Evolutionary conservation across 2,113 vertebrate species (phyloP).

Genomic region (Polyodon spathula): DNA sequence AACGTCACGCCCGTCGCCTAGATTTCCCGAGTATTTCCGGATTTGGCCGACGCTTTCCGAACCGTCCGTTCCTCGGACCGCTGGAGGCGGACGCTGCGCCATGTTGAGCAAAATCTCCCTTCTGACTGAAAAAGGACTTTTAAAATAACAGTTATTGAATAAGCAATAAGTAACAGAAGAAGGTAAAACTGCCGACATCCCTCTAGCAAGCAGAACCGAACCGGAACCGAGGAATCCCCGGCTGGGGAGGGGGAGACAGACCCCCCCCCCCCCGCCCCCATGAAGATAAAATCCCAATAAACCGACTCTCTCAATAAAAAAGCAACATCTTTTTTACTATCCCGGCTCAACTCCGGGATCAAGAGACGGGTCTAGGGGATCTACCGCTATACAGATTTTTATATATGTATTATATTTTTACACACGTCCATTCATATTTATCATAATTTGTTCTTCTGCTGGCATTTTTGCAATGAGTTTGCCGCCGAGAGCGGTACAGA

Average conservation of each 20-base stretch:
- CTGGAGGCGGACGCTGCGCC: constrained; percentile 93
- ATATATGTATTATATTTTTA: constrained; percentile 50
- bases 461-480: constrained; percentile 78
- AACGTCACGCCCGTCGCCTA: constrained; percentile 22
- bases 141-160: constrained; percentile 48
- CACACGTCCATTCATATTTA: constrained; percentile 12
- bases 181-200: constrained; percentile 68
- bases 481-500: constrained; percentile 81
- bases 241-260: constrained; percentile 71
- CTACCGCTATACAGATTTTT: constrained; percentile 35
- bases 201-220: constrained; percentile 50
- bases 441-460: constrained; percentile 33
- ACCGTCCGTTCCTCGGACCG: constrained; percentile 89
- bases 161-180: constrained; percentile 55
- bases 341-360: constrained; percentile 43
- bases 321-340: constrained; percentile 20
- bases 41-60: constrained; percentile 70
- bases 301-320: constrained; percentile 23
- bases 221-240: constrained; percentile 73
- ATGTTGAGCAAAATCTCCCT: constrained; percentile 82
- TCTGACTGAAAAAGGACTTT: constrained; percentile 53
- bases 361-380: constrained; percentile 42
- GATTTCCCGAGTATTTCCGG: constrained; percentile 63
- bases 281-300: constrained; percentile 60
- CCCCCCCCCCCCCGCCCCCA: constrained; percentile 75